Conservation (phyloP, 92 coral and sea anemone genomes). For the Anthopleura xanthogrammica region DNA sequence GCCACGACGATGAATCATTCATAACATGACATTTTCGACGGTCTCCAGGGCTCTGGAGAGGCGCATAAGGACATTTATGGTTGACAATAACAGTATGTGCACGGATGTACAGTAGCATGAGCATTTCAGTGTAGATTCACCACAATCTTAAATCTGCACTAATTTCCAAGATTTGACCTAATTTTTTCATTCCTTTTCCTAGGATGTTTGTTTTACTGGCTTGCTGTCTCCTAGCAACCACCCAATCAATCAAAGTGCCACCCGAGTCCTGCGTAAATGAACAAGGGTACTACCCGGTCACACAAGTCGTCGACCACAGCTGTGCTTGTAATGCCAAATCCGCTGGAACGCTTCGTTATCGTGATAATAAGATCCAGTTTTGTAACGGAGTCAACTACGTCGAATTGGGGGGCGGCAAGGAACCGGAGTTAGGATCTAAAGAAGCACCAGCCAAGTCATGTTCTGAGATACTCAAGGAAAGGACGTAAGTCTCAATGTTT, state of each 20-base stretch:
- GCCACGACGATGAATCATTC: too few species aligned
- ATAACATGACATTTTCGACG: too few species aligned
- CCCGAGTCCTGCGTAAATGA: neutral
- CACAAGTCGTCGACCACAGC: constrained; percentile 19
- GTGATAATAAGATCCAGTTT: constrained; percentile 40
- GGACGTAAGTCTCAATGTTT: neutral
- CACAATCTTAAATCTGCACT: too few species aligned
- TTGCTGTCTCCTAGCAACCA: neutral
- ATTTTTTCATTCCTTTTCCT: too few species aligned
- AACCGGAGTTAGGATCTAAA: constrained; percentile 2
- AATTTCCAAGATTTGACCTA: too few species aligned
- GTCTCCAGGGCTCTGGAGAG: too few species aligned
- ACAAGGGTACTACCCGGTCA: neutral
- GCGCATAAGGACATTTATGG: too few species aligned
- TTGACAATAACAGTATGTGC: too few species aligned
- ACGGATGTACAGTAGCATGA: too few species aligned
- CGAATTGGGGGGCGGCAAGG: neutral
- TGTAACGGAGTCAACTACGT: constrained; percentile 47
- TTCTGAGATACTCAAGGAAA: constrained; percentile 3
- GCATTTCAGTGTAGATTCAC: too few species aligned
- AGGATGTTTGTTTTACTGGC: neutral
- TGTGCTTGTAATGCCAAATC: constrained; percentile 39
- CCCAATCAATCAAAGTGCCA: neutral
- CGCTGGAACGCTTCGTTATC: constrained; percentile 53
- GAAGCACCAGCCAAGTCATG: constrained; percentile 39